A percentile compares a stretch with the other conserved stretches of the same genome.
Evolutionary conservation across 35 echinoderm and acorn worm genomes (phyloP).

Genomic region (Heliocidaris erythrogramma): DNA sequence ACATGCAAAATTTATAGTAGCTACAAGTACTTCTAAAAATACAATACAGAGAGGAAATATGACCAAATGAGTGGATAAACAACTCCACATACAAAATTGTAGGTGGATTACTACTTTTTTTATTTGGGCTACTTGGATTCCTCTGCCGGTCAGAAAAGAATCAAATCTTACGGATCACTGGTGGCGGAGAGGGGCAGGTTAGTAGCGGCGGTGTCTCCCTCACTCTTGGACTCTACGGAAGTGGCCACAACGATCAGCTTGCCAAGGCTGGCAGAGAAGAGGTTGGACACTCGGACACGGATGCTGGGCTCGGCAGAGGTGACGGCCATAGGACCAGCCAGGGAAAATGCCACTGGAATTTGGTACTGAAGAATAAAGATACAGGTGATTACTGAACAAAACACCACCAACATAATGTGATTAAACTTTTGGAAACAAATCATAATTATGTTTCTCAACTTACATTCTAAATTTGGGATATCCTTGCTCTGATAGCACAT

Average conservation of each 20-base stretch:
- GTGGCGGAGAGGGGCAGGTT: conserved; percentile 64
- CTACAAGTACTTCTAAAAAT: no score
- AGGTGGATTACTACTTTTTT: no score
- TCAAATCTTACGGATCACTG: conserved; percentile 69
- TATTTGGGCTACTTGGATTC: no score
- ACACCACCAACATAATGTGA: neutral
- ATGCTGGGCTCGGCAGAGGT: conserved; percentile 69
- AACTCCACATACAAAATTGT: no score
- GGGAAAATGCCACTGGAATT: conserved; percentile 77
- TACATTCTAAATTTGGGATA: neutral
- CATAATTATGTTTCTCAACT: neutral
- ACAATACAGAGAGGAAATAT: no score
- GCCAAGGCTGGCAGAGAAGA: conserved; percentile 74
- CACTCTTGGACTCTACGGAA: conserved; percentile 54
- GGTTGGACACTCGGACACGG: conserved; percentile 82
- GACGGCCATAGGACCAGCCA: conserved; percentile 74
- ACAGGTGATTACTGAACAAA: neutral
- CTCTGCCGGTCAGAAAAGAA: neutral
- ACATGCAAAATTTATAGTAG: no score
- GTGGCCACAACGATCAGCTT: conserved; percentile 80
- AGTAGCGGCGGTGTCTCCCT: conserved; percentile 54
- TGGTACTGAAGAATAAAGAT: conserved; percentile 63
- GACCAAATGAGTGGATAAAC: no score
- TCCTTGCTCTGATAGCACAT: neutral
- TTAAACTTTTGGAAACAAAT: neutral